Evolutionary conservation across 2,113 vertebrate species (phyloP).

Genomic region (Neomonachus schauinslandi): DNA sequence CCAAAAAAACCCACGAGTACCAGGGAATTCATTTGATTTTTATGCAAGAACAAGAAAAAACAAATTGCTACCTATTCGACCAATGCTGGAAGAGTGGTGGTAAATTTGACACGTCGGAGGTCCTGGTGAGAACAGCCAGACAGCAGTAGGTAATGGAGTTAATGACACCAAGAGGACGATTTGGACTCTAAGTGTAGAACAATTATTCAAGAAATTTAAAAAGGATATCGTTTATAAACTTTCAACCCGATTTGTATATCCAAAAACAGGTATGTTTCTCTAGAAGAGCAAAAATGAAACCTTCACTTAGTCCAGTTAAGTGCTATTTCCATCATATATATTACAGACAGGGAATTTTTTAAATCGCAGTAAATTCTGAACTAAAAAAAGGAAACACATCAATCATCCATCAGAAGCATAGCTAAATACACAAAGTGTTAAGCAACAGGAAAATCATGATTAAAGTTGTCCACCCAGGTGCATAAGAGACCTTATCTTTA

Average conservation of each 20-base stretch:
- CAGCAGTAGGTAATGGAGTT: not conserved
- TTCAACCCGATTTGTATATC: not conserved
- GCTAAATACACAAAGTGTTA: not conserved
- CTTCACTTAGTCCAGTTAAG: not conserved
- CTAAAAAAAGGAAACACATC: not conserved
- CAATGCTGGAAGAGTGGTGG: not conserved
- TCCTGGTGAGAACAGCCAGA: not conserved
- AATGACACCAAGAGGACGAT: not conserved
- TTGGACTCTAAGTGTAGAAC: not conserved
- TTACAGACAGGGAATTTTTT: not conserved
- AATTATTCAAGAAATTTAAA: not conserved
- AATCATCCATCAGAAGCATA: not conserved
- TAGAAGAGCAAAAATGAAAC: constrained; percentile 52
- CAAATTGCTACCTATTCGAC: not conserved
- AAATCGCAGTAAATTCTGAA: constrained; percentile 45
- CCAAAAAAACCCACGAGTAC: not conserved
- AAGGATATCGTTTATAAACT: not conserved
- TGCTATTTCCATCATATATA: not conserved
- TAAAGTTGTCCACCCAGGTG: not conserved
- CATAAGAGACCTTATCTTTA: not conserved
- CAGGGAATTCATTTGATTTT: not conserved
- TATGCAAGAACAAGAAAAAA: not conserved
- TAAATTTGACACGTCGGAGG: not conserved
- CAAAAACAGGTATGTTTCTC: not conserved
- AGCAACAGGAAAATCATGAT: not conserved